Conservation (phyloP, 1,140 invertebrate genomes). For the Berghia stephanieae region DNA sequence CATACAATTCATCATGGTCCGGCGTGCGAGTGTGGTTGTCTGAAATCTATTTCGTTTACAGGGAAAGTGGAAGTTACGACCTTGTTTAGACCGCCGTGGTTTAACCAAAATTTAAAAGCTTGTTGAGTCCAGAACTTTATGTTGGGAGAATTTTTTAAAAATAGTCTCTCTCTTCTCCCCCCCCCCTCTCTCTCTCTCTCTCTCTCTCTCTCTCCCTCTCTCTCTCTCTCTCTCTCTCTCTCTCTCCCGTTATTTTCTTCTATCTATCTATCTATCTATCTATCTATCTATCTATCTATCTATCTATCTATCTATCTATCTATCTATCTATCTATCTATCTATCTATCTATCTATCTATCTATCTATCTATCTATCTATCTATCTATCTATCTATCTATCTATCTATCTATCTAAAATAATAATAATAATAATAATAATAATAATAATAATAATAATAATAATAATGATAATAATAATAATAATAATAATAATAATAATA, state of each 20-base stretch:
- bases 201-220: slow-evolving; percentile 29
- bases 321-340: slow-evolving; percentile 16
- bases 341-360: slow-evolving; percentile 11
- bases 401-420: slow-evolving; percentile 19
- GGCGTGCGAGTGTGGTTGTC: not conserved
- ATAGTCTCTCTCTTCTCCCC: slow-evolving; percentile 23
- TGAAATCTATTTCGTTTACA: too few relatives aligned
- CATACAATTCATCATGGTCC: not conserved
- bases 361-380: slow-evolving; percentile 15
- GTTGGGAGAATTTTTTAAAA: too few relatives aligned
- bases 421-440: too few relatives aligned
- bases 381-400: not conserved
- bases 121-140: too few relatives aligned
- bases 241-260: not conserved
- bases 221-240: slow-evolving; percentile 20
- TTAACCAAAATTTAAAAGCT: too few relatives aligned
- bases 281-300: slow-evolving; percentile 11
- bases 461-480: too few relatives aligned
- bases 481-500: too few relatives aligned
- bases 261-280: not conserved
- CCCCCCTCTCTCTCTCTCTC: slow-evolving; percentile 24
- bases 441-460: too few relatives aligned
- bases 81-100: too few relatives aligned
- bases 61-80: too few relatives aligned
- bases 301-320: slow-evolving; percentile 8